Evolutionary conservation across 2,113 vertebrate species (phyloP), one percentile per base, ranked within the genome.

Genomic region (Entosphenus tridentatus): DNA sequence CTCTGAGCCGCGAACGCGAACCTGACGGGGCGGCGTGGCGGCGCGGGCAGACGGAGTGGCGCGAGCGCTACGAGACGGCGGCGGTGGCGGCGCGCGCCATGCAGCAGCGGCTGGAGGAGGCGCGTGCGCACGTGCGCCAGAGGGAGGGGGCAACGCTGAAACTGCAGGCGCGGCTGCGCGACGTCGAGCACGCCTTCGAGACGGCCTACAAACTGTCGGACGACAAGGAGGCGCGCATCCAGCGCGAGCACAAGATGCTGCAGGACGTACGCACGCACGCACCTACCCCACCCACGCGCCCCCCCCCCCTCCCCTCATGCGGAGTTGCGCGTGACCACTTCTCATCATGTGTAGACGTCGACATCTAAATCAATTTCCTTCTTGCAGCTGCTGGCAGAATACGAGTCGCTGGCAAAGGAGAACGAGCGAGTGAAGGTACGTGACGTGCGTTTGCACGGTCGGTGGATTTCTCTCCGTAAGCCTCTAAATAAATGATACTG

Each of bases 171-270:
- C 79, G 80, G 14, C 77, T 89, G 3, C 80, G 71, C 67, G 86
- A 89, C 70, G 77, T 88, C 57, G 84, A 96, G 78, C 86, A 86
- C 68, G 81, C 81, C 0, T 77, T 82, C 68, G 82, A 86, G 70
- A 83, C 81, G 12, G 78, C 83, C 67, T 80, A 83, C 74, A 86
- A 78, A 71, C 80, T 87, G n/a, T 81, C 85, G 0, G 85, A 87
- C 56, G 86, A 89, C 59, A 86, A 84, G 75, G 87, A 91, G 69
- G 78, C 81, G 0, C 79, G 77, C 71, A 77, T 83, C 3, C 85
- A 86, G 71, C 80, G 86, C 55, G 89, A 96, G 76, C 83, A 82
- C 77, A 86, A 81, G 73, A 89, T 88, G 85, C 86, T 95, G 78
- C 87, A 92, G 73, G 85, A 95, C 9, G 93, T 96, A 76, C 86